These are phyloP conservation scores for Lagria hirta DNA, from an alignment of 2,888 invertebrate species.

Conservation along the genomic window DNA sequence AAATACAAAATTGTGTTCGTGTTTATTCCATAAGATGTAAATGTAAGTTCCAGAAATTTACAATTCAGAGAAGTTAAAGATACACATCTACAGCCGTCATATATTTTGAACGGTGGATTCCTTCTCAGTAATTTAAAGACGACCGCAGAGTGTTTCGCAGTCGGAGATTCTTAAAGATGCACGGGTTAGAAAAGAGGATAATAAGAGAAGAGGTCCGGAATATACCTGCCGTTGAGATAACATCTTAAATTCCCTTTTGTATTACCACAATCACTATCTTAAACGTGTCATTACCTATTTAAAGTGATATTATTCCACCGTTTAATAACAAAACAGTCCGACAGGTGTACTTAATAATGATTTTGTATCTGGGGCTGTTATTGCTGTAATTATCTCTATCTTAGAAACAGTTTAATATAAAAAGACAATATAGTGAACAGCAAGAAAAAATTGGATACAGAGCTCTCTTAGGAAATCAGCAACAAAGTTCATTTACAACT, in stretches of 20 bases:
- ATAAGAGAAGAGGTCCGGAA: conserved; percentile 19
- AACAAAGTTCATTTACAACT: too few species aligned
- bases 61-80: conserved; percentile 51
- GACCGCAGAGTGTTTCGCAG: conserved; percentile 38
- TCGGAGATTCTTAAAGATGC: conserved; percentile 37
- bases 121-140: conserved; percentile 45
- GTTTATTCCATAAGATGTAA: conserved; percentile 48
- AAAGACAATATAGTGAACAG: too few species aligned
- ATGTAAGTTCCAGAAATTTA: conserved; percentile 46
- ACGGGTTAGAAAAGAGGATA: conserved; percentile 17
- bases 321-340: conserved; percentile 26
- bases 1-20: conserved; percentile 37
- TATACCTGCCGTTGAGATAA: conserved; percentile 34
- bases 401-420: too few species aligned
- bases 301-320: conserved; percentile 27
- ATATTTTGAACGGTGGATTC: conserved; percentile 48
- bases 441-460: too few species aligned
- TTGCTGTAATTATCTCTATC: conserved; percentile 13
- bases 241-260: conserved; percentile 35
- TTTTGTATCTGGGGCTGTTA: conserved; percentile 12
- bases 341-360: conserved; percentile 23
- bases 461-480: too few species aligned
- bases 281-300: conserved; percentile 36
- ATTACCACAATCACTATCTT: conserved; percentile 33
- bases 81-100: conserved; percentile 49